Conservation (phyloP, 2,888 invertebrate genomes). For the Drosophila yooni region DNA sequence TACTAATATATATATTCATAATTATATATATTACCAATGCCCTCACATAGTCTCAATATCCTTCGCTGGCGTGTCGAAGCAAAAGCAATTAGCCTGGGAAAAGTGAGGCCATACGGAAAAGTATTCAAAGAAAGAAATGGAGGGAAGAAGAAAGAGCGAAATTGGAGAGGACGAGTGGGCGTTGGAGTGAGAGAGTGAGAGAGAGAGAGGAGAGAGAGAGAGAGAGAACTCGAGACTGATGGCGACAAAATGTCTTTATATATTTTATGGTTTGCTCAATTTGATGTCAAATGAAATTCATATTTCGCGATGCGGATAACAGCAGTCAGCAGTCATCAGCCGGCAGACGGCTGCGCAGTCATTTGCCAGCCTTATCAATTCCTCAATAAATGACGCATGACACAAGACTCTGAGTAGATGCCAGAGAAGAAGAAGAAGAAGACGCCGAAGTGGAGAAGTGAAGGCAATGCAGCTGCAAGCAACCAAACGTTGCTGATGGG, state of each 20-base stretch:
- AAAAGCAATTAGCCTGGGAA: constrained; percentile 47
- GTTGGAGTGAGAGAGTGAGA: neutral
- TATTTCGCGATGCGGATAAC: constrained; percentile 55
- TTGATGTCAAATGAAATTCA: constrained; percentile 76
- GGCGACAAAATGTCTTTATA: constrained; percentile 73
- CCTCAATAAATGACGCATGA: constrained; percentile 70
- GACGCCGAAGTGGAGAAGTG: neutral
- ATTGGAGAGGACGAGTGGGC: neutral
- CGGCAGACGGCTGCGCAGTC: constrained; percentile 8
- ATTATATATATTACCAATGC: neutral
- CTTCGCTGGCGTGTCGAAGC: constrained; percentile 5
- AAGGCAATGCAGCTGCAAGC: neutral
- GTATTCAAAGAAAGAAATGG: constrained; percentile 1
- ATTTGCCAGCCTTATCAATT: constrained; percentile 62
- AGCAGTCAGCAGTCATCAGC: constrained; percentile 3
- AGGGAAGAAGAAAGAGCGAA: neutral
- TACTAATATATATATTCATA: neutral
- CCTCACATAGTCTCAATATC: neutral
- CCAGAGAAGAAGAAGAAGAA: neutral
- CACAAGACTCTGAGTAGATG: constrained; percentile 11
- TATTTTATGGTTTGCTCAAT: constrained; percentile 51
- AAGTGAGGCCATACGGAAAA: neutral
- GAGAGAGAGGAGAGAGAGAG: neutral
- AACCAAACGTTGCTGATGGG: neutral
- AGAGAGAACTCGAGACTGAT: constrained; percentile 11